Percentiles rank a stretch among this genome's conserved stretches.
These are phyloP conservation scores for Enteromius radiatus DNA, from an alignment of 2,797 vertebrate species.

Conservation along the genomic window DNA sequence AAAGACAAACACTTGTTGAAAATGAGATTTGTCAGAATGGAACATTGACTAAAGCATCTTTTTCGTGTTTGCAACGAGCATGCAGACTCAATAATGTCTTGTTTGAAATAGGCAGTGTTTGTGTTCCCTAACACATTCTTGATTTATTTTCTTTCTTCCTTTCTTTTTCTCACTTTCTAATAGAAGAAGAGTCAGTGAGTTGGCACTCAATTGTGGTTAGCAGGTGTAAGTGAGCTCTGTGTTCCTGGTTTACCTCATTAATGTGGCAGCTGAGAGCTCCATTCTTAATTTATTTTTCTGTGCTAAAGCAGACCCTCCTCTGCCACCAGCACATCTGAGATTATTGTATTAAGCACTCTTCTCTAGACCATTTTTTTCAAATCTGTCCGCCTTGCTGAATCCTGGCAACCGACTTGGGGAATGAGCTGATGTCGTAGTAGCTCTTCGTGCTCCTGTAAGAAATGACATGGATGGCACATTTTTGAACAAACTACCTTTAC, in stretches of 20 bases:
- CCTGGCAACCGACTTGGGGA: slow-evolving; percentile 21
- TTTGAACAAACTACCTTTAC: neutral
- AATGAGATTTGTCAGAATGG: neutral
- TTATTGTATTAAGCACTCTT: slow-evolving; percentile 46
- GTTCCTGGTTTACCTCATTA: slow-evolving; percentile 42
- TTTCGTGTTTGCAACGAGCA: neutral
- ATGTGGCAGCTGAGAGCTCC: slow-evolving; percentile 43
- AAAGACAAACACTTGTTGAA: neutral
- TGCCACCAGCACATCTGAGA: slow-evolving; percentile 28
- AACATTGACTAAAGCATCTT: neutral
- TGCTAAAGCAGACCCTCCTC: slow-evolving; percentile 27
- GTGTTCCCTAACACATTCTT: slow-evolving; percentile 7
- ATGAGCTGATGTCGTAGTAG: neutral
- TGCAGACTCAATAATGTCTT: neutral
- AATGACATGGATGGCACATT: neutral
- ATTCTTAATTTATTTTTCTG: slow-evolving; percentile 53
- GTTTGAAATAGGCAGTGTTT: slow-evolving; percentile 10
- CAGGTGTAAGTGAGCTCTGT: slow-evolving; percentile 39
- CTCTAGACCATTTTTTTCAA: slow-evolving; percentile 15
- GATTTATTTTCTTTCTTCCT: slow-evolving; percentile 41
- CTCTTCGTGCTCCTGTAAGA: slow-evolving; percentile 31
- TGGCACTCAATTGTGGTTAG: slow-evolving; percentile 33
- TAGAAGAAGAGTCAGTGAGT: slow-evolving; percentile 32
- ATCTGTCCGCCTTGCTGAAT: slow-evolving; percentile 6
- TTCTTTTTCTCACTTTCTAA: slow-evolving; percentile 33